Percentiles rank a stretch among this genome's conserved stretches.
phyloP scores from a whole-genome alignment of 2,888 invertebrate genomes.

The Oscheius sp. region DNA sequence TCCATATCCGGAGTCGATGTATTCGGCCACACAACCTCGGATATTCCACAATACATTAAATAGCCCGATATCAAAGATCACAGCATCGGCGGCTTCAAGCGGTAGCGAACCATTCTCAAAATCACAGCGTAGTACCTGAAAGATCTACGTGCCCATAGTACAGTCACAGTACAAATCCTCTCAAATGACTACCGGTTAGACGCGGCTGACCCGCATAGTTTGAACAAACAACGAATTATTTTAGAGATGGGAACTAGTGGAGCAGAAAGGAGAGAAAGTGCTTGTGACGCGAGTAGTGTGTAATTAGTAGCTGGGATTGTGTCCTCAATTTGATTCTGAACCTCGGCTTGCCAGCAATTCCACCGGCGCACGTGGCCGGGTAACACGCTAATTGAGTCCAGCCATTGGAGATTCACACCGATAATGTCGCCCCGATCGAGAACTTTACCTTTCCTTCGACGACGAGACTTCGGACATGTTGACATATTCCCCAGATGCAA shows the following conservation, averaged over 20 bases:
- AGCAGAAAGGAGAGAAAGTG: slow-evolving; percentile 2
- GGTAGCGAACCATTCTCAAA: slow-evolving; percentile 59
- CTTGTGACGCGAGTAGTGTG: neutral
- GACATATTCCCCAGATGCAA: slow-evolving; percentile 65
- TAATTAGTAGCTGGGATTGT: slow-evolving; percentile 21
- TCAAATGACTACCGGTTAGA: slow-evolving; percentile 4
- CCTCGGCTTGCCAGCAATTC: neutral
- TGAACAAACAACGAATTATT: slow-evolving; percentile 1
- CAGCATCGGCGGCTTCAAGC: slow-evolving; percentile 65
- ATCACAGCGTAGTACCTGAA: slow-evolving; percentile 67
- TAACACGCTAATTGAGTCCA: slow-evolving; percentile 24
- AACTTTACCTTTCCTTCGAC: slow-evolving; percentile 53
- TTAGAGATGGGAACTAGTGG: slow-evolving; percentile 9
- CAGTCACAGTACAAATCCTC: neutral
- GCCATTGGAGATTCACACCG: slow-evolving; percentile 19
- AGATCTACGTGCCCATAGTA: neutral
- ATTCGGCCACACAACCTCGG: slow-evolving; percentile 67
- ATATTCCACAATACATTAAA: slow-evolving; percentile 71
- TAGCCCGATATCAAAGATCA: slow-evolving; percentile 65
- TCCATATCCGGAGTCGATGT: slow-evolving; percentile 68
- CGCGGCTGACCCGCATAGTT: slow-evolving; percentile 13
- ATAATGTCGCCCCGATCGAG: neutral
- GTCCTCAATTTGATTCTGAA: slow-evolving; percentile 24
- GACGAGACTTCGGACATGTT: slow-evolving; percentile 63
- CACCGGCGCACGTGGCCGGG: slow-evolving; percentile 5